Conservation (phyloP, 2,888 invertebrate species). For the Antitype chi region DNA sequence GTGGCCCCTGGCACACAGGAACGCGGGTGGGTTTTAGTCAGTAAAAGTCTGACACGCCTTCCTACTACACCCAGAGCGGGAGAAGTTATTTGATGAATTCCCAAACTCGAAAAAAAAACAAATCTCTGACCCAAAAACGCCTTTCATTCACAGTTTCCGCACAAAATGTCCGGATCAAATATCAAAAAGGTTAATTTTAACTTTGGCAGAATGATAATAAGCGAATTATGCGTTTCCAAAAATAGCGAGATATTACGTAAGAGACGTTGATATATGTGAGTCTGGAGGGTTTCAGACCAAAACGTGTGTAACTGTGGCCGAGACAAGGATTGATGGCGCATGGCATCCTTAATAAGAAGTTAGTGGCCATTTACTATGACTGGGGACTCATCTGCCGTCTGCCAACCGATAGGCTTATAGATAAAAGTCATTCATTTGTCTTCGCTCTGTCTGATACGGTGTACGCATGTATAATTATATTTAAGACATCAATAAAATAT, state of each 20-base stretch:
- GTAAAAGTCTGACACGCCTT: no score
- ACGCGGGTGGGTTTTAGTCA: no score
- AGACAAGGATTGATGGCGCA: constrained; percentile 64
- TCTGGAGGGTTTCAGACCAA: constrained; percentile 58
- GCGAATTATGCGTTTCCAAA: constrained; percentile 63
- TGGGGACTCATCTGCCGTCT: constrained; percentile 54
- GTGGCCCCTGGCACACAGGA: no score
- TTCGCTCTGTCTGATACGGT: constrained; percentile 18
- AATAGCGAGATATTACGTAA: constrained; percentile 64
- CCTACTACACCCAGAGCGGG: no score
- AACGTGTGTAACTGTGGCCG: constrained; percentile 47
- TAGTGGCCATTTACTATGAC: constrained; percentile 55
- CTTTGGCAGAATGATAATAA: constrained; percentile 62
- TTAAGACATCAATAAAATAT: constrained; percentile 29
- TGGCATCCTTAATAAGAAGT: constrained; percentile 64
- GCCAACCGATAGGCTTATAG: constrained; percentile 48
- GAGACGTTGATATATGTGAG: constrained; percentile 58
- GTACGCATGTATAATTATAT: constrained; percentile 33
- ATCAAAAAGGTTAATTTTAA: constrained; percentile 62
- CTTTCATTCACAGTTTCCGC: constrained; percentile 13
- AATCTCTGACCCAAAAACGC: constrained; percentile 39
- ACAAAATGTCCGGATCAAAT: constrained; percentile 56
- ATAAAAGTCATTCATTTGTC: constrained; percentile 53
- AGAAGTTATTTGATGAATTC: no score
- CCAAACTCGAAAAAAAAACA: no score